Conservation (phyloP, 2,888 invertebrate genomes). For the Harmothoe impar region DNA sequence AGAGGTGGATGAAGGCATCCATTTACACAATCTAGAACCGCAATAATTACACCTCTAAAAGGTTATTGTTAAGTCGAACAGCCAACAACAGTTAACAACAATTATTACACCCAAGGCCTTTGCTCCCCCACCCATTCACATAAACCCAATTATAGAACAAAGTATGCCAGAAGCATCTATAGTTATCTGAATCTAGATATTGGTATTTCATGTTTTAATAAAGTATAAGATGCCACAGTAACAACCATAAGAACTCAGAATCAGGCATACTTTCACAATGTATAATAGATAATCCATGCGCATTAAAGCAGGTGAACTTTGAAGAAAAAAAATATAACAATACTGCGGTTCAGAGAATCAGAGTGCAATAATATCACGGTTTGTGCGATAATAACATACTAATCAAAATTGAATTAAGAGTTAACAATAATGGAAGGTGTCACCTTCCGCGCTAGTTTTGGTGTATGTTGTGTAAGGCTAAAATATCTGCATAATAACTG, state of each 20-base stretch:
- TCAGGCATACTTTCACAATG: not conserved
- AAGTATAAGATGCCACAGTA: not conserved
- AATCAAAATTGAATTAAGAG: not conserved
- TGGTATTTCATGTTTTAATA: not conserved
- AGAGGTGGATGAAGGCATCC: conserved; percentile 9
- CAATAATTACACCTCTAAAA: conserved; percentile 30
- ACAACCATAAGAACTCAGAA: not conserved
- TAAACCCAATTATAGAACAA: not conserved
- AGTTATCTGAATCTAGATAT: not conserved
- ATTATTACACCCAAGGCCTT: conserved; percentile 37
- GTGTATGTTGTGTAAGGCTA: not conserved
- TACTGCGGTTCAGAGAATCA: conserved; percentile 45
- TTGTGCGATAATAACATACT: conserved; percentile 50
- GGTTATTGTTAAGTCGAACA: conserved; percentile 42
- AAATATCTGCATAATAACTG: conserved; percentile 14
- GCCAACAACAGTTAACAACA: conserved; percentile 58
- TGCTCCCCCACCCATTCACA: conserved; percentile 25
- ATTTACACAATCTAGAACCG: conserved; percentile 36
- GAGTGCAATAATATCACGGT: conserved; percentile 49
- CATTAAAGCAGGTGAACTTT: not conserved
- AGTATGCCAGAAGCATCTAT: not conserved
- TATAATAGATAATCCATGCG: not conserved
- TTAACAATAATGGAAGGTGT: not conserved
- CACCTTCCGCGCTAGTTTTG: not conserved
- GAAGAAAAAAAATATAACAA: not conserved